A percentile compares a stretch with the other conserved stretches of the same genome.
Evolutionary conservation across 2,888 invertebrate genomes (phyloP).

Genomic region (Acronicta leporina): DNA sequence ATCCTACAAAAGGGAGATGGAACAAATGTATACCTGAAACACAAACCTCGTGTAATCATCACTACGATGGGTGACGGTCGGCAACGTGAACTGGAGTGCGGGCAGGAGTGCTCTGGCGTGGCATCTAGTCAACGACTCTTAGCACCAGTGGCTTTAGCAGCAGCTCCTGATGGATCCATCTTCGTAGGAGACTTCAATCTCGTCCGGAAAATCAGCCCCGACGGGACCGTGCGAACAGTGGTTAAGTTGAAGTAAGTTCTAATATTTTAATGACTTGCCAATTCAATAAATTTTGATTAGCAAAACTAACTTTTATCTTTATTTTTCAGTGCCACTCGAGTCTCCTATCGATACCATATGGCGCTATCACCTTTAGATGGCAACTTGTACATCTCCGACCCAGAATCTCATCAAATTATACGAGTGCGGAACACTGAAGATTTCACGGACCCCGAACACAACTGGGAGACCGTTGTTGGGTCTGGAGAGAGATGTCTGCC

Average conservation of each 20-base stretch:
- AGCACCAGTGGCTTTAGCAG: constrained; percentile 97
- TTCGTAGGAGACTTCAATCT: constrained; percentile 99
- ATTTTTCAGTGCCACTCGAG: constrained; percentile 94
- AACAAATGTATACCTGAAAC: constrained; percentile 97
- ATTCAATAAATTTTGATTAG: not conserved
- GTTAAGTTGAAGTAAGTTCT: constrained; percentile 93
- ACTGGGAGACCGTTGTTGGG: constrained; percentile 98
- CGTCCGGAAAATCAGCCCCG: constrained; percentile 95
- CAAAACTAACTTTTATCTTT: constrained; percentile 12
- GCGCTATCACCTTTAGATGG: constrained; percentile 98
- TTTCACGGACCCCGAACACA: constrained; percentile 95
- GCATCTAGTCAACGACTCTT: constrained; percentile 94
- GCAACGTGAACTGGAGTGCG: constrained; percentile 95
- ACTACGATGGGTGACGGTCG: constrained; percentile 98
- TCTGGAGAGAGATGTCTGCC: constrained; percentile 98
- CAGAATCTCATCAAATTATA: constrained; percentile 98
- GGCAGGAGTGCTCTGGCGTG: constrained; percentile 90
- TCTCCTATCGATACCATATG: constrained; percentile 99
- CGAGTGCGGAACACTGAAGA: constrained; percentile 95
- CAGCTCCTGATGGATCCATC: constrained; percentile 97
- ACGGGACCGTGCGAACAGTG: constrained; percentile 94
- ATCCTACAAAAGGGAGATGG: constrained; percentile 99
- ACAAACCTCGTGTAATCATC: constrained; percentile 96
- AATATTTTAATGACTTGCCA: not conserved
- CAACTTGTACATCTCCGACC: constrained; percentile 98